Evolutionary conservation across 2,888 invertebrate species (phyloP).

Genomic region (Lacanobia oleracea): DNA sequence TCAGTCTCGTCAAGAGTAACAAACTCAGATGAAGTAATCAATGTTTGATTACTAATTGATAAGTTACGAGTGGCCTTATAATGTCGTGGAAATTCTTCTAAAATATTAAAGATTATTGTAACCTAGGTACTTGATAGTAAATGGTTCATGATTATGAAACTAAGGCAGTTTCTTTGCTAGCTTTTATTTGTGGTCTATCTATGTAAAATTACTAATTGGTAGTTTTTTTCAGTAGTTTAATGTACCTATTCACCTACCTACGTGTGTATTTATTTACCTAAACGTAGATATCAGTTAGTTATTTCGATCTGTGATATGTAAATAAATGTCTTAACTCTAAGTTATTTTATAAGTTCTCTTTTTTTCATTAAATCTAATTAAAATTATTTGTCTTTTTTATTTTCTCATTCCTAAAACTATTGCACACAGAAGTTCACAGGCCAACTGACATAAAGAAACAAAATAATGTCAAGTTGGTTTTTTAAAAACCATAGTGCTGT

Average conservation of each 20-base stretch:
- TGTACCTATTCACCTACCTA: conserved; percentile 29
- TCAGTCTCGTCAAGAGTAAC: conserved; percentile 10
- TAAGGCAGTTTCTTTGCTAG: conserved; percentile 5
- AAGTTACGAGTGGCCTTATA: conserved; percentile 25
- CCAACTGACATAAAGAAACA: not conserved
- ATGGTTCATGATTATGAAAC: not conserved
- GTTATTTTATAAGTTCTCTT: conserved; percentile 53
- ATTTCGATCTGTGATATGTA: conserved; percentile 66
- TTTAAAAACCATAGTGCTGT: not conserved
- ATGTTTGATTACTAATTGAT: conserved; percentile 24
- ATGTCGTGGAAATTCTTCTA: conserved; percentile 13
- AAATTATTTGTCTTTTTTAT: conserved; percentile 1
- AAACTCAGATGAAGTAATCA: conserved; percentile 12
- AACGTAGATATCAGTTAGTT: conserved; percentile 48
- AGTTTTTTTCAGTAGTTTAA: conserved; percentile 15
- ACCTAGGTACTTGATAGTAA: conserved; percentile 6
- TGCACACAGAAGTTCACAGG: not conserved
- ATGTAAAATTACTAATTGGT: conserved; percentile 19
- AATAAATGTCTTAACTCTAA: conserved; percentile 49
- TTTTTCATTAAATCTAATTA: conserved; percentile 54
- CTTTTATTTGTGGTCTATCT: not conserved
- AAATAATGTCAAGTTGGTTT: not conserved
- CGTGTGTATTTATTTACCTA: conserved; percentile 46
- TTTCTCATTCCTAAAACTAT: not conserved
- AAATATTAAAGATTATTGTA: conserved; percentile 22